phyloP scores from a whole-genome alignment of 2,888 invertebrate genomes.

The Amphipoea lucens region DNA sequence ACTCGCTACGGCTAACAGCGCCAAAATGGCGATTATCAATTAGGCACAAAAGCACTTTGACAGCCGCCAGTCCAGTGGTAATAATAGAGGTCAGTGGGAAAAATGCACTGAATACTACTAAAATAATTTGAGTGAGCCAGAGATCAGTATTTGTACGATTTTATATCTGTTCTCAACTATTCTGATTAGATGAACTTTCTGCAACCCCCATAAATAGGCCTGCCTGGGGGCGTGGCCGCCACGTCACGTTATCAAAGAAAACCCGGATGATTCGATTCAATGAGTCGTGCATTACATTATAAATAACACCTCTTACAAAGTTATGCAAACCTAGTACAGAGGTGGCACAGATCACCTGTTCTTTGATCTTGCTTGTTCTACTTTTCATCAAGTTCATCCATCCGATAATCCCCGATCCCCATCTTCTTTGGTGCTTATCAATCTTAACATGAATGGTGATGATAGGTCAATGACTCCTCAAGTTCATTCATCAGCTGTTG shows the following conservation, averaged over 20 bases:
- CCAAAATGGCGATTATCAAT: too few species aligned
- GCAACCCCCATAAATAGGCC: not conserved
- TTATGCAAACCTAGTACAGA: slow-evolving; percentile 76
- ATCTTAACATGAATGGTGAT: slow-evolving; percentile 7
- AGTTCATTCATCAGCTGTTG: slow-evolving; percentile 14
- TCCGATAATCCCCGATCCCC: slow-evolving; percentile 31
- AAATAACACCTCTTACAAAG: slow-evolving; percentile 62
- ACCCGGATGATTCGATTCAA: slow-evolving; percentile 32
- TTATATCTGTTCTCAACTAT: not conserved
- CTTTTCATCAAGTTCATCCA: slow-evolving; percentile 38
- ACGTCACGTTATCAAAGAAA: slow-evolving; percentile 20
- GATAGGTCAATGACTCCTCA: slow-evolving; percentile 22
- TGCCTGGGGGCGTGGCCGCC: slow-evolving; percentile 6
- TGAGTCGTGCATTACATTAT: slow-evolving; percentile 41
- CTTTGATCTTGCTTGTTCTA: slow-evolving; percentile 70
- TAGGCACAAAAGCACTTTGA: too few species aligned
- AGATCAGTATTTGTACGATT: not conserved
- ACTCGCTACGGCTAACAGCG: too few species aligned
- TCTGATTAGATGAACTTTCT: not conserved
- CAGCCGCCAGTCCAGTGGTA: too few species aligned
- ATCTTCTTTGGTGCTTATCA: slow-evolving; percentile 32
- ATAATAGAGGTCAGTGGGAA: too few species aligned
- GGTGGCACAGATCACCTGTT: slow-evolving; percentile 79
- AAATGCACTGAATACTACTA: not conserved
- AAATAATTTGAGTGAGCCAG: too few species aligned